phyloP scores from a whole-genome alignment of 2,888 invertebrate species.

The Tyria jacobaeae region DNA sequence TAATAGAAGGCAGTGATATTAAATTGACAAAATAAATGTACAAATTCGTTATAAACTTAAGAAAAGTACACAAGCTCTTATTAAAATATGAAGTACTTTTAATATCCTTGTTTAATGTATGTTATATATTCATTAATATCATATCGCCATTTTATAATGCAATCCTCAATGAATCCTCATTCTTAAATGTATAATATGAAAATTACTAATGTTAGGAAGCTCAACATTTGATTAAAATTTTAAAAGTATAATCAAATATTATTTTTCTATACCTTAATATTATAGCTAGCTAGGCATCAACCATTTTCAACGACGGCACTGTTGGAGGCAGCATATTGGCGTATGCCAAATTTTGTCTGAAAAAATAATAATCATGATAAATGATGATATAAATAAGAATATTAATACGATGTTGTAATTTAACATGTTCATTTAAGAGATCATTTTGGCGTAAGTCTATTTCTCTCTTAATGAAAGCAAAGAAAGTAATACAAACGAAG shows the following conservation, averaged over 20 bases:
- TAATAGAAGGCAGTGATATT: not conserved
- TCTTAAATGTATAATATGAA: not conserved
- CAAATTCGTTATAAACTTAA: no score
- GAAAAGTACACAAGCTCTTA: no score
- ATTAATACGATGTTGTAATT: not conserved
- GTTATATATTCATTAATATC: not conserved
- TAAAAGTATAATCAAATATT: not conserved
- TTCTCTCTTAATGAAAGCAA: no score
- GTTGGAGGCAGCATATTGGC: slow-evolving; percentile 15
- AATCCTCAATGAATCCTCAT: no score
- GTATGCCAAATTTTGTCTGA: slow-evolving; percentile 33
- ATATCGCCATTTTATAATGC: not conserved
- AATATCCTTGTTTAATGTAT: no score
- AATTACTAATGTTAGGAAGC: not conserved
- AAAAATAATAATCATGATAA: slow-evolving; percentile 22
- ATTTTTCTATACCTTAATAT: not conserved
- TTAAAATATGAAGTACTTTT: no score
- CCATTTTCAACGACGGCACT: slow-evolving; percentile 16
- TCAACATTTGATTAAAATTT: not conserved
- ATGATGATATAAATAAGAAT: no score
- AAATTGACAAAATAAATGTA: no score
- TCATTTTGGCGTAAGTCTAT: no score
- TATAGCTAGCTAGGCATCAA: slow-evolving; percentile 11
- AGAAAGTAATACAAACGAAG: no score
- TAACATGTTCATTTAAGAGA: not conserved